A percentile compares a stretch with the other conserved stretches of the same genome.
Conservation (phyloP, 2,797 vertebrate genomes). For the Brachyalestes nurse region DNA sequence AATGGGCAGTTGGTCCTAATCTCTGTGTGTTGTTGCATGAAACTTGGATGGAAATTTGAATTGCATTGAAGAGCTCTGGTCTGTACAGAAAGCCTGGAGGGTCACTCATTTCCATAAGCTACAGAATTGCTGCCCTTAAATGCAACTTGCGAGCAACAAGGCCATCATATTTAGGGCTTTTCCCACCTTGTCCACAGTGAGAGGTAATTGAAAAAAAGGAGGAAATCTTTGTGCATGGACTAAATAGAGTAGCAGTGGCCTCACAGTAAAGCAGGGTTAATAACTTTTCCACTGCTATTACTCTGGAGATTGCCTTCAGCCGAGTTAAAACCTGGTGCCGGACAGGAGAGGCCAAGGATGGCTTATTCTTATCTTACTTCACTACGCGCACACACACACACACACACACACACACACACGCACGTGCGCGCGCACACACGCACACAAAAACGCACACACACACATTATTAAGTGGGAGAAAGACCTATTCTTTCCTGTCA, state of each 20-base stretch:
- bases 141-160: slow-evolving; percentile 66
- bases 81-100: neutral
- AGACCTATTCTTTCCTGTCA: neutral
- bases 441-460: neutral
- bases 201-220: slow-evolving; percentile 72
- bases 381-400: slow-evolving; percentile 27
- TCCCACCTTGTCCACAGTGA: slow-evolving; percentile 57
- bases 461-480: neutral
- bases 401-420: slow-evolving; percentile 16
- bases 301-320: slow-evolving; percentile 77
- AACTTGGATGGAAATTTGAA: neutral
- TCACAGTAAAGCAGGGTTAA: slow-evolving; percentile 73
- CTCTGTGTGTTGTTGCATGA: neutral
- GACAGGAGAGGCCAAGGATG: slow-evolving; percentile 63
- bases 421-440: neutral
- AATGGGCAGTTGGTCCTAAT: neutral
- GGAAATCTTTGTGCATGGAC: slow-evolving; percentile 69
- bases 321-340: slow-evolving; percentile 72
- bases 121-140: slow-evolving; percentile 53
- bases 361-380: slow-evolving; percentile 64
- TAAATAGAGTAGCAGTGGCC: slow-evolving; percentile 74
- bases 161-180: slow-evolving; percentile 49
- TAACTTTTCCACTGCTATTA: slow-evolving; percentile 81
- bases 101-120: slow-evolving; percentile 6
- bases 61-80: neutral